phyloP scores from a whole-genome alignment of 2,113 vertebrate genomes.

The Ochotona curzoniae region DNA sequence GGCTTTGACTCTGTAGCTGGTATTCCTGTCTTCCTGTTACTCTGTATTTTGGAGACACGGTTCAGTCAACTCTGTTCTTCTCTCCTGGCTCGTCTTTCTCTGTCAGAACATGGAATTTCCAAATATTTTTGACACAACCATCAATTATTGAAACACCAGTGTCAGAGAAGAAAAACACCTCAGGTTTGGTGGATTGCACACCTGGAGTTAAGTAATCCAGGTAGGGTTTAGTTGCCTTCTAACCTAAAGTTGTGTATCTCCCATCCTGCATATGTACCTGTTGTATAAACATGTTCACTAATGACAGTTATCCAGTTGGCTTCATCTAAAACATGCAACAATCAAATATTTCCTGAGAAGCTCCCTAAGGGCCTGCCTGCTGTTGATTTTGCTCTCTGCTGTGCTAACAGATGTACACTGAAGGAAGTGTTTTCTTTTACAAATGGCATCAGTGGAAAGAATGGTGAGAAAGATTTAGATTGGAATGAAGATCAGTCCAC shows the following conservation, averaged over 20 bases:
- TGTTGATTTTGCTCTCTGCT: neutral
- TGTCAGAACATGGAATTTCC: neutral
- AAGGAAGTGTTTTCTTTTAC: neutral
- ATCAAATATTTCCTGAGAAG: neutral
- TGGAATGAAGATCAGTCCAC: neutral
- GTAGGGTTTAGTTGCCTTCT: neutral
- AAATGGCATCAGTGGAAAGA: neutral
- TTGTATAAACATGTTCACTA: slow-evolving; percentile 11
- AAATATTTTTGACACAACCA: neutral
- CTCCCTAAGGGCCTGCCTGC: neutral
- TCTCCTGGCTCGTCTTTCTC: neutral
- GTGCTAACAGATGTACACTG: neutral
- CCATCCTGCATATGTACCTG: neutral
- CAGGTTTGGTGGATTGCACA: neutral
- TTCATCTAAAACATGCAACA: neutral
- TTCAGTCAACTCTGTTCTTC: neutral
- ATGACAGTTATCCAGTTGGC: neutral
- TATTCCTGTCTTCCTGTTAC: neutral
- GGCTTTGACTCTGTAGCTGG: neutral
- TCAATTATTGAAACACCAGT: neutral
- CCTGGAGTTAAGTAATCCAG: neutral
- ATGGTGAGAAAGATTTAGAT: neutral
- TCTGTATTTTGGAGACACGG: neutral
- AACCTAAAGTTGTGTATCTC: neutral
- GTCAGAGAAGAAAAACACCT: neutral